phyloP scores from a whole-genome alignment of 2,113 vertebrate species.

The Halichoeres trimaculatus region DNA sequence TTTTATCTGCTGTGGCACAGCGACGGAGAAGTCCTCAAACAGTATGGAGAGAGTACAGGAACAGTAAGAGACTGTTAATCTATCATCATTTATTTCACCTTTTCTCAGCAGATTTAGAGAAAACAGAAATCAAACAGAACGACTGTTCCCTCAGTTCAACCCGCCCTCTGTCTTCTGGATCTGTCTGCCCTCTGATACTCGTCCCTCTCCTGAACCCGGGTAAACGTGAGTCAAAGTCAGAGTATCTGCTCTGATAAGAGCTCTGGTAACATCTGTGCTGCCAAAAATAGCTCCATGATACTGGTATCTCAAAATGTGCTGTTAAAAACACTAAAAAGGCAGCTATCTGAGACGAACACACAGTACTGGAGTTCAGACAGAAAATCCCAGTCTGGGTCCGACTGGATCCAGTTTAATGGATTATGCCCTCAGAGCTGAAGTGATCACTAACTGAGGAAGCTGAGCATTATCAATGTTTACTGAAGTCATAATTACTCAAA shows the following conservation, averaged over 20 bases:
- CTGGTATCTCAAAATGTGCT: background rate
- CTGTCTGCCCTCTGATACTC: background rate
- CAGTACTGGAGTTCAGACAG: background rate
- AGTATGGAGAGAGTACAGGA: background rate
- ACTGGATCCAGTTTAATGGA: background rate
- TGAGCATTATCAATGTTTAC: too few species aligned
- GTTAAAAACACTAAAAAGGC: background rate
- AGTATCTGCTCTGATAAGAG: background rate
- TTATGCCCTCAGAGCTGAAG: background rate
- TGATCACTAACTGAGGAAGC: background rate
- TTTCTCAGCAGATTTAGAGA: too few species aligned
- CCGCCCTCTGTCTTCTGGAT: background rate
- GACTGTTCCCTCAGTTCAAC: background rate
- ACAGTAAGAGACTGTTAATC: background rate
- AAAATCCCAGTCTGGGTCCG: background rate
- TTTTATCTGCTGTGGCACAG: slow-evolving; percentile 1
- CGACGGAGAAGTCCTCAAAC: background rate
- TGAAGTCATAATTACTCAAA: too few species aligned
- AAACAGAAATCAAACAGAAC: too few species aligned
- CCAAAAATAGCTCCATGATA: background rate
- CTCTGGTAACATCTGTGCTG: background rate
- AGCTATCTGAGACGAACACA: background rate
- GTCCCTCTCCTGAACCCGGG: background rate
- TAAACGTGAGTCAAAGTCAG: background rate
- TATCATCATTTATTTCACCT: too few species aligned